Conservation (phyloP, 2,797 vertebrate genomes). For the Xerus rutilus region DNA sequence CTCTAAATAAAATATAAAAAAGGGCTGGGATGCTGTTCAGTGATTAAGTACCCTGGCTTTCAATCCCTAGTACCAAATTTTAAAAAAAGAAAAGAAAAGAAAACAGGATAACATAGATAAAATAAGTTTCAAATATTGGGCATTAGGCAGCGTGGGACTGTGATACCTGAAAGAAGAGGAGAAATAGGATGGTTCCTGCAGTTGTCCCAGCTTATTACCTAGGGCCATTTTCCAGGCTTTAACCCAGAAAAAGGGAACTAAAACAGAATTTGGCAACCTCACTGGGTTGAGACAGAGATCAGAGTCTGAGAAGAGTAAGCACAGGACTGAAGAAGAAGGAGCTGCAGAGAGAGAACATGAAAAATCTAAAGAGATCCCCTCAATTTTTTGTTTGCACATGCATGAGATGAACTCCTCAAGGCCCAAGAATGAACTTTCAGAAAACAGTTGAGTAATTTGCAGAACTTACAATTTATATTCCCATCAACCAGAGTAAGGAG, state of each 20-base stretch:
- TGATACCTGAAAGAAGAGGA: background rate
- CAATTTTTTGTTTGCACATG: background rate
- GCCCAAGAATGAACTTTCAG: background rate
- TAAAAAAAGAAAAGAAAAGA: background rate
- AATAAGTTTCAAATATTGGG: background rate
- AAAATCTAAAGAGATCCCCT: background rate
- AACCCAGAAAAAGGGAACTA: background rate
- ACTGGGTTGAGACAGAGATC: background rate
- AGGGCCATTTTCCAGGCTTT: background rate
- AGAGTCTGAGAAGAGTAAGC: background rate
- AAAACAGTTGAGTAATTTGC: background rate
- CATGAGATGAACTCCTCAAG: background rate
- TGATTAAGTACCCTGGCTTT: too few species aligned
- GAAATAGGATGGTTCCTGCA: background rate
- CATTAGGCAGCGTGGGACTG: background rate
- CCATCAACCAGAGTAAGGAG: background rate
- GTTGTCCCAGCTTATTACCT: background rate
- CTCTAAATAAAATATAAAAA: too few species aligned
- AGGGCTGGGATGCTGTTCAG: too few species aligned
- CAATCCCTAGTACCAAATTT: too few species aligned
- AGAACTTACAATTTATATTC: constrained; percentile 30
- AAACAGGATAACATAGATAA: constrained; percentile 11
- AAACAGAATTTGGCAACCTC: background rate
- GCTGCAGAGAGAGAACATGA: background rate
- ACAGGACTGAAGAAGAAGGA: background rate